These are phyloP conservation scores for Apis dorsata DNA, from an alignment of 1,140 invertebrate genomes.

Conservation along the genomic window DNA sequence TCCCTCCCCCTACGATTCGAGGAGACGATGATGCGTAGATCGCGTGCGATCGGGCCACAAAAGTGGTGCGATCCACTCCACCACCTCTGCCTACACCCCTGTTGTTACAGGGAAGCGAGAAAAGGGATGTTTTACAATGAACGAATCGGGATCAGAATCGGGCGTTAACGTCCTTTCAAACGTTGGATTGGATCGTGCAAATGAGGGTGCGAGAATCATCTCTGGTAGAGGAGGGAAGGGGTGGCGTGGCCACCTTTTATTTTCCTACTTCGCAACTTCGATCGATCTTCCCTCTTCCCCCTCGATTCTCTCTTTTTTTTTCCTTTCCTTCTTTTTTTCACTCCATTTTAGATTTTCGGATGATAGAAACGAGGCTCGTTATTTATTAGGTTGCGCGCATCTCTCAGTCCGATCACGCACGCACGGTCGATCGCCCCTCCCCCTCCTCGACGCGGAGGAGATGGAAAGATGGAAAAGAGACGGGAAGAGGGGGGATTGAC, in stretches of 20 bases:
- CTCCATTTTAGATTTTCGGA: conserved; percentile 48
- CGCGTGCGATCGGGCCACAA: conserved; percentile 76
- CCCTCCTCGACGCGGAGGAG: background rate
- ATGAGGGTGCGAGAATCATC: conserved; percentile 38
- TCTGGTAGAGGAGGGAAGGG: background rate
- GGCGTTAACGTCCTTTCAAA: conserved; percentile 74
- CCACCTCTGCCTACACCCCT: conserved; percentile 51
- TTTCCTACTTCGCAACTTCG: background rate
- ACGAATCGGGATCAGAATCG: conserved; percentile 58
- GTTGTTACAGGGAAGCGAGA: conserved; percentile 53
- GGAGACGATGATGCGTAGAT: conserved; percentile 76
- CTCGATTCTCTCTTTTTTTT: background rate
- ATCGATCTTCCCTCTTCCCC: conserved; percentile 14
- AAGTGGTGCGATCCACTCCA: conserved; percentile 61
- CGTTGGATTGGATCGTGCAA: conserved; percentile 57
- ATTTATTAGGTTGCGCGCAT: conserved; percentile 40
- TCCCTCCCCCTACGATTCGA: conserved; percentile 30
- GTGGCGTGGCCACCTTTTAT: background rate
- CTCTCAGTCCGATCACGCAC: conserved; percentile 6
- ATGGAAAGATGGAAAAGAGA: background rate
- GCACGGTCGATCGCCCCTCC: background rate
- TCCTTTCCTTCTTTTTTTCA: background rate
- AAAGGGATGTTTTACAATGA: conserved; percentile 79
- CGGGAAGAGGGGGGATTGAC: background rate
- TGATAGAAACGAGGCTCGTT: conserved; percentile 20